Conservation (phyloP, 2,888 invertebrate genomes). For the Xestia c-nigrum region DNA sequence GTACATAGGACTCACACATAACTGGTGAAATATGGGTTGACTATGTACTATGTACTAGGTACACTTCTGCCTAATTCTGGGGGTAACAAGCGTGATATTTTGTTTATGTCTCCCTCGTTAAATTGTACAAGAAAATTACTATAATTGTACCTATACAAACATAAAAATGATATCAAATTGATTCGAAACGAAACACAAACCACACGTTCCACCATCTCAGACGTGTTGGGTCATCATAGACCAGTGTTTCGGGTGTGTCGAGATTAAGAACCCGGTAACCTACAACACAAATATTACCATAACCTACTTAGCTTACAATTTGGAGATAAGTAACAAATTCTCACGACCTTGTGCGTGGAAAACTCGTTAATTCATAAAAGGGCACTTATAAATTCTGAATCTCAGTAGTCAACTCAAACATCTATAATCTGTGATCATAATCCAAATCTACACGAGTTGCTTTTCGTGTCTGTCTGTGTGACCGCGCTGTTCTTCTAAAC, state of each 20-base stretch:
- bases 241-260: constrained; percentile 4
- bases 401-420: not conserved
- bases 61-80: no score
- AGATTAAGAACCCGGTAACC: constrained; percentile 37
- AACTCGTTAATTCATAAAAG: constrained; percentile 21
- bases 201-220: constrained; percentile 19
- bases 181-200: not conserved
- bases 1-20: no score
- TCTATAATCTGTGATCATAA: not conserved
- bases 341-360: constrained; percentile 45
- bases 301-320: constrained; percentile 41
- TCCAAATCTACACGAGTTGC: not conserved
- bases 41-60: no score
- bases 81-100: no score
- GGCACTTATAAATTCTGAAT: constrained; percentile 9
- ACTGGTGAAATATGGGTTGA: no score
- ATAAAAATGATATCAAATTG: not conserved
- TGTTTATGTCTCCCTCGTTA: no score
- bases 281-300: constrained; percentile 27
- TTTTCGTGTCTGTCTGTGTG: not conserved
- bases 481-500: not conserved
- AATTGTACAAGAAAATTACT: not conserved
- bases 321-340: constrained; percentile 35
- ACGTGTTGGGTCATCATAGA: constrained; percentile 41
- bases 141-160: not conserved